Evolutionary conservation across 2,888 invertebrate genomes (phyloP), one percentile per base, ranked within the genome.

Genomic region (Endotricha flammealis): DNA sequence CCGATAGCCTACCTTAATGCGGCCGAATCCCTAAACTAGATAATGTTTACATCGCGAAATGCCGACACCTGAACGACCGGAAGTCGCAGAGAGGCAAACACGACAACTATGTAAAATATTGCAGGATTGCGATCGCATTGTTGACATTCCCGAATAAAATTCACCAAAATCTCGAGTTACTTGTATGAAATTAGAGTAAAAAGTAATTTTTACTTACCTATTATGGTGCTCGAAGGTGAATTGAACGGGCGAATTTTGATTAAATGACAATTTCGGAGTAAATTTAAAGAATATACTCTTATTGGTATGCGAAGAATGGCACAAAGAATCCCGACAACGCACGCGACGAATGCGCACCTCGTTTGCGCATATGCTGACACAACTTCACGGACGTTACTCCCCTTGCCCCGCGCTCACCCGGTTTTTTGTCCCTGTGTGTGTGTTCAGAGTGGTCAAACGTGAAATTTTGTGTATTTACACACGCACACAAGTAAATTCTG

Each of bases 301-400:
- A 90, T 90, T 94, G 95, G 95, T 94, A 95, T 95, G 95, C 93
- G 90, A 93, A 93, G 95, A 95, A 95, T 95, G 95, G 93, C 94
- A 95, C 94, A 95, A 95, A 95, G 95, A 95, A 95, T 95, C 94
- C 91, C 91, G 93, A 95, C 94, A 94, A 95, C 95, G 95, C 94
- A 93, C 90, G 91, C 91, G 90, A 88, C 91, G 89, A 91, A 89
- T 90, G 93, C 93, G 93, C 93, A 93, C 88, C 89, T 89, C 89
- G 89, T 89, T 89, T 91, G 92, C 93, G 92, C 92, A 92, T 88
- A 88, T 91, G 90, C 90, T 90, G 90, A 90, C 90, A 88, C 90
- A 89, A 89, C 89, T 90, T 85, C 86, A 85, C 71, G 83, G 85
- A 83, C 83, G 82, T 85, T 76, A 64, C 81, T 69, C 83, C 86